Base-by-base conservation (phyloP, 2,888 invertebrate species). In the Agonopterix subpropinquella region DNA sequence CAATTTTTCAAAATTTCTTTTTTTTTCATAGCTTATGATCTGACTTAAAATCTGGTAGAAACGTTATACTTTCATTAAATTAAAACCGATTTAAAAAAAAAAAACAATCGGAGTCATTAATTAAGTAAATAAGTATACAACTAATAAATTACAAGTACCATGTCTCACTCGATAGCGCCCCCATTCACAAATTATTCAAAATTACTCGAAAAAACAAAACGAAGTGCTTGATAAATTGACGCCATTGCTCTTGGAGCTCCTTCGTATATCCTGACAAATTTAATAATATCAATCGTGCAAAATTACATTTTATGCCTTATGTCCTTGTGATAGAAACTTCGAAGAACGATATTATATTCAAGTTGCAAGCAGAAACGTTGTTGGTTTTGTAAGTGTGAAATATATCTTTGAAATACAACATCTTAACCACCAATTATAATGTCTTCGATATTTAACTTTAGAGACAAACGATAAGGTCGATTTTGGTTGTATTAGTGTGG, bases 151-250 rank as follows among this genome's bases (percentile, higher is more conserved):
- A 76, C 67, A 62, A 60, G 39, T 62, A 66, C 55, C 59, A 62
- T 65, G 68, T 70, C 65, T 58, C 60, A 51, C 58, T 55, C 55
- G 72, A 77, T 78, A 77, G 65, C 71, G 68, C 67, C 65, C 64
- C 65, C 75, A 76, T 80, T 80, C 75, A 80, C 77, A 78, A 78
- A 81, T 81, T 77, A 80, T 80, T 80, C 66, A 76, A 77, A 76
- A 77, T 77, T 74, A 74, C 69, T 68, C 65, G 58, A 75, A 73
- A 64, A 48, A 74, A 76, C 73, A 65, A 77, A 73, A 74, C 65
- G 61, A 61, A 49, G 47, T 47, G 55, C 61, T 70, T 79, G 80
- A 80, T 80, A 74, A 76, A 81, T 80, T 59, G 70, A 59, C 58
- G 64, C 73, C 67, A 76, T 73, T 65, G 67, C 68, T 67, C 68